A percentile compares a stretch with the other conserved stretches of the same genome.
phyloP scores from a whole-genome alignment of 2,113 vertebrate genomes.

The Zosterops lateralis region DNA sequence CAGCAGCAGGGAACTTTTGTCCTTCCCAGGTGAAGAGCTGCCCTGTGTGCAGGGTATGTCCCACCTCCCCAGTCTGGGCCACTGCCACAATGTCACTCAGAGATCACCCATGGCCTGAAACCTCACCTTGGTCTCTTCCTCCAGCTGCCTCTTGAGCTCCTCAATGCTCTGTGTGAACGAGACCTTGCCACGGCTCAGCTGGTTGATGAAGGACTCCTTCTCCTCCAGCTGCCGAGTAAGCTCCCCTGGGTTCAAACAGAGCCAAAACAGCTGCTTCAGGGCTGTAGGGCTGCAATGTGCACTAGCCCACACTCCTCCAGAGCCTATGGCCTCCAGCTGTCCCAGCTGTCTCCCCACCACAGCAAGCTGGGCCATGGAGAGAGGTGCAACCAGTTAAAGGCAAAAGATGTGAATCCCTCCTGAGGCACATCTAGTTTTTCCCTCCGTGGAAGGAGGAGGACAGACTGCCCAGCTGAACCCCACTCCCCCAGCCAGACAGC shows the following conservation, averaged over 20 bases:
- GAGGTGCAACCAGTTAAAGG: background rate
- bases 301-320: background rate
- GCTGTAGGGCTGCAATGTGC: background rate
- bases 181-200: slow-evolving; percentile 86
- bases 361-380: background rate
- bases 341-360: background rate
- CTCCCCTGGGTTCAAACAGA: slow-evolving; percentile 75
- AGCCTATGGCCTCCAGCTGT: background rate
- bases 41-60: background rate
- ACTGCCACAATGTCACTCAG: background rate
- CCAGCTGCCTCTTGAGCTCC: slow-evolving; percentile 90
- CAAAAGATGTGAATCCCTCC: background rate
- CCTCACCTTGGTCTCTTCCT: slow-evolving; percentile 90
- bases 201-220: slow-evolving; percentile 85
- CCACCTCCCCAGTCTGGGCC: background rate
- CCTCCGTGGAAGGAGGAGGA: background rate
- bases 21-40: background rate
- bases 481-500: fast-evolving
- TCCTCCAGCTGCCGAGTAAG: slow-evolving; percentile 87
- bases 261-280: background rate
- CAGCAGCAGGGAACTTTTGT: background rate
- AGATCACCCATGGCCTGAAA: background rate
- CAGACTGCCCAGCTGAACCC: background rate
- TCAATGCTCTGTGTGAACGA: slow-evolving; percentile 85
- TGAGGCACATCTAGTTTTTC: background rate